Evolutionary conservation across 2,888 invertebrate species (phyloP).

Genomic region (Cantharis lateralis): DNA sequence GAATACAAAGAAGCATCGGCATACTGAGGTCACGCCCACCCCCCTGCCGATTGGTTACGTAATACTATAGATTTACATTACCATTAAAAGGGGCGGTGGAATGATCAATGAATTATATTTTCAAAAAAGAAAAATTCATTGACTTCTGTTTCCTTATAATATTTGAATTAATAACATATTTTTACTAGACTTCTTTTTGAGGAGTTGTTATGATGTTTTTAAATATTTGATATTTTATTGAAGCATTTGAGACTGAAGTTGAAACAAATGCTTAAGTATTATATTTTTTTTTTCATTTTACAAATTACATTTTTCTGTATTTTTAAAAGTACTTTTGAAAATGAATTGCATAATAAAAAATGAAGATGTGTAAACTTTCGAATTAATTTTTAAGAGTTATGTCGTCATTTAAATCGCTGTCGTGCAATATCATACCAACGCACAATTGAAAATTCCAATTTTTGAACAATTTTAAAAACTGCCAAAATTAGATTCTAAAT

Average conservation of each 20-base stretch:
- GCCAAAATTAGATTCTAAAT: neutral
- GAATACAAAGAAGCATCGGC: constrained; percentile 99
- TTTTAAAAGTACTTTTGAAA: neutral
- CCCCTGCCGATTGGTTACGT: constrained; percentile 56
- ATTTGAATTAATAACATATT: constrained; percentile 6
- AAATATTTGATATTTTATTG: constrained; percentile 23
- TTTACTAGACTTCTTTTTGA: constrained; percentile 4
- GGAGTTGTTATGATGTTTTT: constrained; percentile 21
- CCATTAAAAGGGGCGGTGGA: constrained; percentile 51
- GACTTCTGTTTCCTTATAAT: neutral
- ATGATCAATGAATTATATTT: constrained; percentile 6
- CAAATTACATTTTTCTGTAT: neutral
- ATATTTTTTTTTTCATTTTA: constrained; percentile 3
- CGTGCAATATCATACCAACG: neutral
- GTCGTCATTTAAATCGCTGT: neutral
- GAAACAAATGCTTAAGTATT: constrained; percentile 16
- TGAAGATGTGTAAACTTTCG: neutral
- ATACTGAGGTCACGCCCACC: constrained; percentile 73
- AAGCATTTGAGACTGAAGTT: constrained; percentile 30
- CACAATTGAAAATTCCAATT: constrained; percentile 1
- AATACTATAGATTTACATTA: constrained; percentile 54
- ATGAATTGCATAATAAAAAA: neutral
- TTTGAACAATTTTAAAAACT: neutral
- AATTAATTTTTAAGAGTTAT: neutral
- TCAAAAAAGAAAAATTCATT: constrained; percentile 8